A percentile compares a stretch with the other conserved stretches of the same genome.
Conservation (phyloP, 2,888 invertebrate genomes). For the Nephrotoma appendiculata region DNA sequence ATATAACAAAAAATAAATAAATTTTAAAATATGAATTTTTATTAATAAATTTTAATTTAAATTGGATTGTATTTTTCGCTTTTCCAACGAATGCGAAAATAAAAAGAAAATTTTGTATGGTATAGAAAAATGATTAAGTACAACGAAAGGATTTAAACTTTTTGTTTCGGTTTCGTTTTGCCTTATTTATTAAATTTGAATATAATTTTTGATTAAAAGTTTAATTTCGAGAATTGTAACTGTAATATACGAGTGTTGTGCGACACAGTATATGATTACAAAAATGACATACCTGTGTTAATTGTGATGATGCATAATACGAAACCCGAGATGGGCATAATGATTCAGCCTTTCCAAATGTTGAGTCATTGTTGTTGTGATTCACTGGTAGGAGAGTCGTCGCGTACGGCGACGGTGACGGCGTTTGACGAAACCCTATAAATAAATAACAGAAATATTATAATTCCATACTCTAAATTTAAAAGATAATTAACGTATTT, state of each 20-base stretch:
- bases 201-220: neutral
- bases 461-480: neutral
- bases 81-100: neutral
- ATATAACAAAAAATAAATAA: neutral
- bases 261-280: no score
- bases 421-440: conserved; percentile 28
- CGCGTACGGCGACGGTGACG: conserved; percentile 56
- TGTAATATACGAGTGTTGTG: neutral
- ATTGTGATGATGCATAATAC: conserved; percentile 67
- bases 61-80: neutral
- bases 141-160: neutral
- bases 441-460: conserved; percentile 10
- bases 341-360: conserved; percentile 46
- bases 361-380: conserved; percentile 24
- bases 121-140: neutral
- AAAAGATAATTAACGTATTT: no score
- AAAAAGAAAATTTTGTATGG: neutral
- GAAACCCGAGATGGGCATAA: conserved; percentile 48
- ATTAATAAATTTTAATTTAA: neutral
- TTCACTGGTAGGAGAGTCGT: conserved; percentile 44
- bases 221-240: neutral
- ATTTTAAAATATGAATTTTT: neutral
- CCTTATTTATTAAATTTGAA: neutral
- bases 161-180: neutral
- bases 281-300: conserved; percentile 41